A percentile compares a stretch with the other conserved stretches of the same genome.
Evolutionary conservation across 1,140 invertebrate genomes (phyloP).

Genomic region (Ruditapes philippinarum): DNA sequence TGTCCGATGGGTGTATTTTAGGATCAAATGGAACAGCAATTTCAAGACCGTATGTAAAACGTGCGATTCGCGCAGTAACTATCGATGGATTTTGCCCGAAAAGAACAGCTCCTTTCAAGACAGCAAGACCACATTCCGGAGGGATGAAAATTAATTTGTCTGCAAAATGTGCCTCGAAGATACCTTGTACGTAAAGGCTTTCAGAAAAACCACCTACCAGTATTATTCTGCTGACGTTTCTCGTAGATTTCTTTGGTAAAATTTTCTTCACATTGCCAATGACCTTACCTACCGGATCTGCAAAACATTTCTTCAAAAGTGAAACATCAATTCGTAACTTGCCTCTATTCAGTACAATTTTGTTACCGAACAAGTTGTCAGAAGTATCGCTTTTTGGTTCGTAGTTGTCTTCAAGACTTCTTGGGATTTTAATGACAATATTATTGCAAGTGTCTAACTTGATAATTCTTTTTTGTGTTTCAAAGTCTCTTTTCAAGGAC

Average conservation of each 20-base stretch:
- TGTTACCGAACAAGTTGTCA: background rate
- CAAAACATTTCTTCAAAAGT: background rate
- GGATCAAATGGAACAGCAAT: background rate
- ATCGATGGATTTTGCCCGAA: conserved; percentile 2
- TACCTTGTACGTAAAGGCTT: background rate
- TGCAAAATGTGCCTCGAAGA: background rate
- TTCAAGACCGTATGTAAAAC: conserved; percentile 10
- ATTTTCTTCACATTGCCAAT: background rate
- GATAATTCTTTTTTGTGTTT: conserved; percentile 10
- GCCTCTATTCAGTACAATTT: background rate
- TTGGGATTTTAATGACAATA: background rate
- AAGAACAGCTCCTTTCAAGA: conserved; percentile 22
- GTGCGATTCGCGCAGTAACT: background rate
- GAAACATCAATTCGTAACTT: background rate
- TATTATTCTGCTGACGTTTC: background rate
- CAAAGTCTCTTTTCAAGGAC: background rate
- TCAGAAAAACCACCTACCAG: conserved; percentile 18
- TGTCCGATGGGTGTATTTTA: background rate
- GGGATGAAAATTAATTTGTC: background rate
- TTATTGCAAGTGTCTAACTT: background rate
- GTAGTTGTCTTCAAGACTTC: background rate
- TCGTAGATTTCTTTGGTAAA: background rate
- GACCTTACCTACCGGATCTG: background rate
- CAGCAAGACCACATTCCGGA: conserved; percentile 5
- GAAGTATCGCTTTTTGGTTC: background rate